Evolutionary conservation across 2,888 invertebrate species (phyloP).

Genomic region (Pyrrhosoma nymphula): DNA sequence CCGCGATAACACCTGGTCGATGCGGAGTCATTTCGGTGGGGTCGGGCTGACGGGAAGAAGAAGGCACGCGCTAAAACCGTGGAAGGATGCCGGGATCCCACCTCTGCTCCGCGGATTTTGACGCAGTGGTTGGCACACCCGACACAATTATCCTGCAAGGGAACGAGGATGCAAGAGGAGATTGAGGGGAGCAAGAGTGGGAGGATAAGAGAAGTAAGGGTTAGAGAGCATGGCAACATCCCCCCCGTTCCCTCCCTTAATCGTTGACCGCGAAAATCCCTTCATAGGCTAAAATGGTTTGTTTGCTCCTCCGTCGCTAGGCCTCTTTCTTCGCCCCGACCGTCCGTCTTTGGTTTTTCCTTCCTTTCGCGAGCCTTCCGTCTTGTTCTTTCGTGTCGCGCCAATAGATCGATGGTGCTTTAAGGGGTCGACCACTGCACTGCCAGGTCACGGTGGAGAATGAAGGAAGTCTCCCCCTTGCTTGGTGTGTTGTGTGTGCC

Average conservation of each 20-base stretch:
- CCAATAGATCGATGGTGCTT: slow-evolving; percentile 56
- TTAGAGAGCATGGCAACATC: neutral
- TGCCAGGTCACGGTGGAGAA: slow-evolving; percentile 66
- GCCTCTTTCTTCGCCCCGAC: no score
- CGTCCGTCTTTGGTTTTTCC: no score
- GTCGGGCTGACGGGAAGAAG: neutral
- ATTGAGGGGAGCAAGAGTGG: neutral
- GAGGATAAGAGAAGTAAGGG: neutral
- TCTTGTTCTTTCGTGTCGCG: slow-evolving; percentile 39
- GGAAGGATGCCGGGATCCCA: neutral
- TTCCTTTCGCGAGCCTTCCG: neutral
- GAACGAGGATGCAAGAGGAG: neutral
- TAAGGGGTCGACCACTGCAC: slow-evolving; percentile 60
- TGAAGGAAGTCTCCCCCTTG: slow-evolving; percentile 62
- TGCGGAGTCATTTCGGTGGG: neutral
- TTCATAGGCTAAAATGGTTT: neutral
- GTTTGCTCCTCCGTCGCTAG: no score
- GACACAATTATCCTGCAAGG: neutral
- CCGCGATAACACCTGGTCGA: slow-evolving; percentile 17
- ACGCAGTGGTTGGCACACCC: slow-evolving; percentile 45
- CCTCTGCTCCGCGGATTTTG: neutral
- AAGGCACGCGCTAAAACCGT: no score
- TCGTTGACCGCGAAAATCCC: neutral
- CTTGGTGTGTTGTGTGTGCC: no score
- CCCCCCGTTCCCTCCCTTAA: neutral